Evolutionary conservation across 2,888 invertebrate species (phyloP).

Genomic region (Lycocerus yunnanus): DNA sequence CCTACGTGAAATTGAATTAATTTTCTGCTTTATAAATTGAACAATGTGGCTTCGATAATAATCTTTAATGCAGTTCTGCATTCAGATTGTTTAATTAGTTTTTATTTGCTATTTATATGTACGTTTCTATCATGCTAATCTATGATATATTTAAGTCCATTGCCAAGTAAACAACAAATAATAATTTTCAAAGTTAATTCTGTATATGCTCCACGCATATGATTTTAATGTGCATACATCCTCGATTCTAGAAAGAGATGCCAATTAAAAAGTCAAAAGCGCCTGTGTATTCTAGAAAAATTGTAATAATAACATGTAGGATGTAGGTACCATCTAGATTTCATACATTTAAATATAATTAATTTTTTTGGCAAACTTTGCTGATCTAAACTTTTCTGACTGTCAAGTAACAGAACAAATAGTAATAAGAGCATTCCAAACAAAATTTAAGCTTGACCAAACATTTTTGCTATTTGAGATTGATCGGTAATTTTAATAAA

Average conservation of each 20-base stretch:
- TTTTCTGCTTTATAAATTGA: not conserved
- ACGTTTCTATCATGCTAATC: not conserved
- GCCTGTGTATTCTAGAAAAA: not conserved
- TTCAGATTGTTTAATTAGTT: not conserved
- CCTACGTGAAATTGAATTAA: not conserved
- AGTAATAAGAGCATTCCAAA: not conserved
- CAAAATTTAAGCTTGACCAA: not conserved
- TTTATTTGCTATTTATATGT: not conserved
- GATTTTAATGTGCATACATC: not conserved
- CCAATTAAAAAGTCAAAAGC: not conserved
- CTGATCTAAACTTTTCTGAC: not conserved
- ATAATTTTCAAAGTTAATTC: slow-evolving; percentile 1
- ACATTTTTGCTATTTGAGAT: not conserved
- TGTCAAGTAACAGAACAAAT: not conserved
- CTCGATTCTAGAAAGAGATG: not conserved
- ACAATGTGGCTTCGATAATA: not conserved
- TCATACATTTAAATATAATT: not conserved
- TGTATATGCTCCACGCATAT: not conserved
- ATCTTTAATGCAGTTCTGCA: not conserved
- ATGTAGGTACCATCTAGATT: not conserved
- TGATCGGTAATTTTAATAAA: not conserved
- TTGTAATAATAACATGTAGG: not conserved
- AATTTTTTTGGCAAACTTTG: not conserved
- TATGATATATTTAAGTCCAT: not conserved
- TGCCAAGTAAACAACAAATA: not conserved